Base-by-base conservation (phyloP, 2,888 invertebrate genomes). In the Myathropa florea region DNA sequence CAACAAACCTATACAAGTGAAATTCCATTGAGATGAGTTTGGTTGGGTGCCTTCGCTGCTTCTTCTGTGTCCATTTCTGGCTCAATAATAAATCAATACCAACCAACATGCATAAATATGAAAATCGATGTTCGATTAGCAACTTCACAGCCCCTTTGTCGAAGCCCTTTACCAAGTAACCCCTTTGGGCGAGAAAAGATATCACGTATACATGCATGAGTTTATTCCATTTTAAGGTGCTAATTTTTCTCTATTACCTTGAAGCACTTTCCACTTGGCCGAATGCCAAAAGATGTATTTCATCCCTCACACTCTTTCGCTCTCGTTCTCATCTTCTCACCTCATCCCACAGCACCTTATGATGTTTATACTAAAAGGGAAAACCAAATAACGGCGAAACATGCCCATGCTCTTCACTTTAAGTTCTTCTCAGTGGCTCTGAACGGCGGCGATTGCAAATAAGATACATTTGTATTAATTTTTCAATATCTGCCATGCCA, bases 241-340 rank as follows among this genome's bases (percentile, higher is more conserved):
- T 71, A 77, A 82, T 81, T 76, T 82, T 53, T 46, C 68, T 77
- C 60, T 67, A 78, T 83, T 77, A 83, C 77, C 77, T 77, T 72
- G 65, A 24, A 77, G 36, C 53, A 83, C 77, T 83, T 78, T 83
- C 82, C 55, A 77, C 82, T 78, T 83, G 77, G 77, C 78, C 36
- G 71, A 78, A 71, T 71, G 67, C 71, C 71, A 77, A 83, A 67
- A 72, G 65, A 65, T 55, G 60, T 82, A 28, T 65, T 65, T 61
- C 60, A 68, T 61, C 28, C 46, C 21, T 53, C 53, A 53, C 65
- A 26, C 36, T 53, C 21, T 59, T 61, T 12, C 28, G 23, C 39
- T 21, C n/a, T 28, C 28, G n/a, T n/a, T 75, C 36, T 57, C 28
- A 64, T 39, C 64, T 57, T 53, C 30, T 30, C 46, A 3, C 36